Evolutionary conservation across 2,888 invertebrate species (phyloP), one percentile per base, ranked within the genome.

Genomic region (Himalopsyche tibetana): DNA sequence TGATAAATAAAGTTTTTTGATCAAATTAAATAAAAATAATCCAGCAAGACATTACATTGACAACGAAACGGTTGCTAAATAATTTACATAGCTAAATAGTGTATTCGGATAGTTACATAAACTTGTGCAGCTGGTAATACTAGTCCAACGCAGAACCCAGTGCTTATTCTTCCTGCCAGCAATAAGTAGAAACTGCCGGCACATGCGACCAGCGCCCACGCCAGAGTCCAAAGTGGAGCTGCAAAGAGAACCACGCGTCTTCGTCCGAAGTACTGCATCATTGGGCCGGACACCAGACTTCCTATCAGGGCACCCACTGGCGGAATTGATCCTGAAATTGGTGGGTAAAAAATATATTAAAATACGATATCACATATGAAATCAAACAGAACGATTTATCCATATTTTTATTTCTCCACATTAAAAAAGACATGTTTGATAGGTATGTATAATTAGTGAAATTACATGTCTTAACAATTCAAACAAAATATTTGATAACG

Each of bases 141-240:
- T 40, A 95, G 93, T 0, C 95, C 95, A 4, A 93, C 93, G 84
- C 95, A 94, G 74, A 95, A 91, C 0, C 96, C 96, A 0, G 94
- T 93, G 55, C 94, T 88, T 9, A 94, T 90, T 79, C 96, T 91
- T 0, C 94, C 95, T 3, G 93, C 86, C 15, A 94, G 91, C 2
- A 95, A 90, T 69, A 93, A 89, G 0, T 91, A 89, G 85, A 93
- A 92, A 84, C 90, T 90, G 28, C 91, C 91, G 0, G 94, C 92
- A 74, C 93, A 93, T 1, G 93, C 93, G 19, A 95, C 93, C 5
- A 94, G 90, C 2, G 94, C 88, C 95, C 95, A 95, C 9, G 94
- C 90, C 0, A 91, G 90, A 0, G 92, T 91, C 92, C 93, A 94
- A 0, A 94, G 90, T 0, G 94, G 93, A 0, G 94, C 92, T 0